Evolutionary conservation across 1,140 invertebrate species (phyloP), one percentile per base, ranked within the genome.

Genomic region (Coptotermes formosanus): DNA sequence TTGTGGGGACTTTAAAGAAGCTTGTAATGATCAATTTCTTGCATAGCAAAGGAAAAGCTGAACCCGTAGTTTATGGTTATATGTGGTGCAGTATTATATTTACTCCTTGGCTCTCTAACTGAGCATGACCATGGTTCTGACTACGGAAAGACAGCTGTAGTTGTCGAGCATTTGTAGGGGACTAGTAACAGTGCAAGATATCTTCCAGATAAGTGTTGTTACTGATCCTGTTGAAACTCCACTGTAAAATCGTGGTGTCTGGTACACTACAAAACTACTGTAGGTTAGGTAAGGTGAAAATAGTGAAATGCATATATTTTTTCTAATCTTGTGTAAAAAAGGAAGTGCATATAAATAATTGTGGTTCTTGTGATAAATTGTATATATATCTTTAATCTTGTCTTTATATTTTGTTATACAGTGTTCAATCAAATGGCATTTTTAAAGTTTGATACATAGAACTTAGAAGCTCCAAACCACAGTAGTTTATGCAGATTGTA

Each of bases 61-160:
- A 75, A 75, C n/a, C 25, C 19, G 7, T 64, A 21, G 59, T 64
- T 64, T 25, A 75, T 7, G 64, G 14, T 75, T 75, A 30, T 30
- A 30, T 30, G 64, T 75, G n/a, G n/a, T n/a, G 64, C 64, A 75
- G 64, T 75, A 75, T 75, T 75, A 75, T 75, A 75, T 75, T 75
- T 1, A 75, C 64, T 30, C 25, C 6, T 75, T 25, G 64, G 9
- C 64, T 75, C 64, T 75, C 64, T 75, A 30, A 75, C 25, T 30
- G 64, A 75, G 64, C 64, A 75, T 75, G 9, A 75, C 64, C 9
- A 75, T 75, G 9, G 64, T 75, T 30, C 64, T 11, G 14, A 75
- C n/a, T 75, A 75, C 3, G n/a, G 64, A 9, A 75, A n/a, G n/a
- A 16, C 2, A 64, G 2, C 64, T 75, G n/a, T 75, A 30, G 64